Evolutionary conservation across 2,113 vertebrate genomes (phyloP).

Genomic region (Rhabdornis inornatus): DNA sequence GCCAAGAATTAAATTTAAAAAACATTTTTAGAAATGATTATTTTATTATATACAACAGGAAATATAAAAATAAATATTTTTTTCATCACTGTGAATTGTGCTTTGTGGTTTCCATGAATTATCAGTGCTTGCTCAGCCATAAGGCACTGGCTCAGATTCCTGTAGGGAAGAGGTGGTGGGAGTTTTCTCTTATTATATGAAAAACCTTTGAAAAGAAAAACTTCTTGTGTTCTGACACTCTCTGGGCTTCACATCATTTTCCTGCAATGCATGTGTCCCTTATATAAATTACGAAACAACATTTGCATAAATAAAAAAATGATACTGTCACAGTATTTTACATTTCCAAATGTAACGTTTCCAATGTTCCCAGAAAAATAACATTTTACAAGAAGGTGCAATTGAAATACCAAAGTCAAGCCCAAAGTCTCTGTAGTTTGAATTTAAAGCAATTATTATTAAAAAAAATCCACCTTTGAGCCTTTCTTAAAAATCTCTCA

Average conservation of each 20-base stretch:
- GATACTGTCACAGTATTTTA: background rate
- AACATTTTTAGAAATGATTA: background rate
- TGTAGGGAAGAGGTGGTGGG: background rate
- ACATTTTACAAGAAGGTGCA: background rate
- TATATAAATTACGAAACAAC: conserved; percentile 56
- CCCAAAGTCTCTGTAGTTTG: background rate
- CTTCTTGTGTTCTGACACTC: background rate
- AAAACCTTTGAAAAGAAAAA: background rate
- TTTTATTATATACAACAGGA: background rate
- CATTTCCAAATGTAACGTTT: background rate
- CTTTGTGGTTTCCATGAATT: background rate
- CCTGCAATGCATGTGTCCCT: background rate
- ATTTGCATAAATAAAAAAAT: conserved; percentile 43
- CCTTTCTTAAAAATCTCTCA: background rate
- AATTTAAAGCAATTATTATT: background rate
- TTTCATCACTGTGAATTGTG: background rate
- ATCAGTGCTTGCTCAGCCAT: background rate
- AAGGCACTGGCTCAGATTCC: background rate
- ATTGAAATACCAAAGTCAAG: background rate
- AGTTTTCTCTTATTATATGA: background rate
- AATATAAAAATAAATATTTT: background rate
- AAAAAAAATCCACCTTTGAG: background rate
- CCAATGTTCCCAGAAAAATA: background rate
- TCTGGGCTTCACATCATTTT: background rate
- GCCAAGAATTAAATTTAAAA: background rate